These are phyloP conservation scores for Stratiomys singularior DNA, from an alignment of 2,888 invertebrate species.

Conservation along the genomic window DNA sequence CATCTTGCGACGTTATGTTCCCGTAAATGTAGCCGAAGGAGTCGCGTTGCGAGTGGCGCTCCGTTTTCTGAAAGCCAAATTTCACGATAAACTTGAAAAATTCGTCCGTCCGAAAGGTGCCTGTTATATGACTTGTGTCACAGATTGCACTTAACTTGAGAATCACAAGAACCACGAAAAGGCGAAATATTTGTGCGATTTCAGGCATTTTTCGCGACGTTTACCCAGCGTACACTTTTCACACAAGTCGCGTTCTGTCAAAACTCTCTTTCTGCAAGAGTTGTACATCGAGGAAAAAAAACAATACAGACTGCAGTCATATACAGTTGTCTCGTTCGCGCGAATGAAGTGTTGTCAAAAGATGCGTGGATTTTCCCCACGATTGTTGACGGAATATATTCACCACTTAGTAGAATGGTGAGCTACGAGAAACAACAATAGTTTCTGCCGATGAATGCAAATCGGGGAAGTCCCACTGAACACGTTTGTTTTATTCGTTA, in stretches of 20 bases:
- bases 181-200: slow-evolving; percentile 50
- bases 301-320: background rate
- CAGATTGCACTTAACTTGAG: slow-evolving; percentile 51
- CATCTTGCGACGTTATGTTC: slow-evolving; percentile 82
- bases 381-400: background rate
- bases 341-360: slow-evolving; percentile 29
- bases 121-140: slow-evolving; percentile 70
- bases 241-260: slow-evolving; percentile 39
- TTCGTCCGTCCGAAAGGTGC: slow-evolving; percentile 74
- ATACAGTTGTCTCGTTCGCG: slow-evolving; percentile 15
- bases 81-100: slow-evolving; percentile 93
- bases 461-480: too few relatives aligned
- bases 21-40: slow-evolving; percentile 97
- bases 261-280: slow-evolving; percentile 20
- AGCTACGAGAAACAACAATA: too few relatives aligned
- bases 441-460: too few relatives aligned
- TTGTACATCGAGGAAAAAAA: background rate
- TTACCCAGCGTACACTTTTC: background rate
- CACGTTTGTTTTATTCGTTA: too few relatives aligned
- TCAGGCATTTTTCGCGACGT: slow-evolving; percentile 43
- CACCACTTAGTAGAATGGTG: background rate
- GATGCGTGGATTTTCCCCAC: slow-evolving; percentile 4
- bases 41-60: slow-evolving; percentile 82
- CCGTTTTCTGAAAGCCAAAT: slow-evolving; percentile 97
- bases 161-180: slow-evolving; percentile 45